Percentiles rank a stretch among this genome's conserved stretches.
phyloP scores from a whole-genome alignment of 2,888 invertebrate species.

The Tineola bisselliella region DNA sequence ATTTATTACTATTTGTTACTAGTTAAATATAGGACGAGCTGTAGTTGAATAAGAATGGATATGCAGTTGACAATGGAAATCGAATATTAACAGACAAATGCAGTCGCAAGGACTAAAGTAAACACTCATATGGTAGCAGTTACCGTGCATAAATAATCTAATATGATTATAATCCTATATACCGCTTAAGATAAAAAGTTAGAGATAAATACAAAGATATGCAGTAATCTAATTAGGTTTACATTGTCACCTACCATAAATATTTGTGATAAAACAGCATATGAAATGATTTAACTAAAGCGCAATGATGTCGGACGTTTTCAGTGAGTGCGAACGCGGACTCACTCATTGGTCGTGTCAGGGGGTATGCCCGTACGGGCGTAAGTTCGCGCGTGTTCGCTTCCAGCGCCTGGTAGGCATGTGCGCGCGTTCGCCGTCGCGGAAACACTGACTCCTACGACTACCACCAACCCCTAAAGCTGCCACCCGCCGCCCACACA shows the following conservation, averaged over 20 bases:
- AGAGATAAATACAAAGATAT: too few relatives aligned
- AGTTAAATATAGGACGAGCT: too few relatives aligned
- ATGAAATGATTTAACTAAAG: neutral
- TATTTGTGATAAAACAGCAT: neutral
- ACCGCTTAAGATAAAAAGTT: neutral
- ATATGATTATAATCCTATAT: neutral
- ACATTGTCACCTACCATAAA: neutral
- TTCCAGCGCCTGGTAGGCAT: neutral
- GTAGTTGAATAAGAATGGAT: too few relatives aligned
- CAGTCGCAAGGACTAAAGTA: neutral
- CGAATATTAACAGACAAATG: neutral
- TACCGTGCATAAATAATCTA: neutral
- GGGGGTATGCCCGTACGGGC: slow-evolving; percentile 5
- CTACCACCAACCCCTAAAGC: neutral
- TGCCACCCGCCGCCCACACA: neutral
- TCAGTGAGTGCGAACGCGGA: neutral
- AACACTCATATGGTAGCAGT: neutral
- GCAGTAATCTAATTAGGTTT: neutral
- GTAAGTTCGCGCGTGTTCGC: neutral
- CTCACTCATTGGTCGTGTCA: slow-evolving; percentile 14
- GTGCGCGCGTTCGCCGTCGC: slow-evolving; percentile 2
- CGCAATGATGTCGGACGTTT: neutral
- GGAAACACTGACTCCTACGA: neutral
- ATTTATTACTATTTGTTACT: too few relatives aligned
- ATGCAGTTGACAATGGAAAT: too few relatives aligned